Conservation (phyloP, 1,140 invertebrate genomes). For the Portunus trituberculatus region DNA sequence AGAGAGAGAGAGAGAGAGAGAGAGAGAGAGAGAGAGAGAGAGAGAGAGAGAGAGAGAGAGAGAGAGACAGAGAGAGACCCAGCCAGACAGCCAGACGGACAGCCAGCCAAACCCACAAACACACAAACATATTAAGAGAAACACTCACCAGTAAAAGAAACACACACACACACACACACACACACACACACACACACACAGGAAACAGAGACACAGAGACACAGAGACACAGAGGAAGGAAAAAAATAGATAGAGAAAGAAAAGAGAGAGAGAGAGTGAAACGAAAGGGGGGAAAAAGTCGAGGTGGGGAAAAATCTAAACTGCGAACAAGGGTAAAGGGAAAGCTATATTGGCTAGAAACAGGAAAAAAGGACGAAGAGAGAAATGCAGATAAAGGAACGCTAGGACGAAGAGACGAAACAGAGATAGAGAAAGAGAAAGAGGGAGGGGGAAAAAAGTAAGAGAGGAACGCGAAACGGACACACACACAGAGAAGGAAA, state of each 20-base stretch:
- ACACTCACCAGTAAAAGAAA: neutral
- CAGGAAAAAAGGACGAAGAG: neutral
- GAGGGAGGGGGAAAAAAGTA: neutral
- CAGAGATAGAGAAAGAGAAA: neutral
- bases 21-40: neutral
- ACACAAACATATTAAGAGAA: neutral
- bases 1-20: neutral
- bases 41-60: neutral
- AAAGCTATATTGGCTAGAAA: neutral
- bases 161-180: neutral
- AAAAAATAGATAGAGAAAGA: neutral
- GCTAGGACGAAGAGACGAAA: neutral
- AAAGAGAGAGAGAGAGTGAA: neutral
- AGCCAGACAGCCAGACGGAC: neutral
- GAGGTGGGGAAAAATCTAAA: neutral
- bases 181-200: neutral
- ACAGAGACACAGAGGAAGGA: neutral
- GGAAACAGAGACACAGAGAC: neutral
- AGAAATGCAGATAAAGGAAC: conserved; percentile 4
- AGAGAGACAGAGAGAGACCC: neutral
- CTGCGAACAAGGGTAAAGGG: neutral
- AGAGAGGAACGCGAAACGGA: neutral
- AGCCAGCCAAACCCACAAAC: neutral
- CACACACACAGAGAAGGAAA: no score
- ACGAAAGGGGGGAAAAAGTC: neutral